phyloP scores from a whole-genome alignment of 2,797 vertebrate genomes.

The Enteromius radiatus region DNA sequence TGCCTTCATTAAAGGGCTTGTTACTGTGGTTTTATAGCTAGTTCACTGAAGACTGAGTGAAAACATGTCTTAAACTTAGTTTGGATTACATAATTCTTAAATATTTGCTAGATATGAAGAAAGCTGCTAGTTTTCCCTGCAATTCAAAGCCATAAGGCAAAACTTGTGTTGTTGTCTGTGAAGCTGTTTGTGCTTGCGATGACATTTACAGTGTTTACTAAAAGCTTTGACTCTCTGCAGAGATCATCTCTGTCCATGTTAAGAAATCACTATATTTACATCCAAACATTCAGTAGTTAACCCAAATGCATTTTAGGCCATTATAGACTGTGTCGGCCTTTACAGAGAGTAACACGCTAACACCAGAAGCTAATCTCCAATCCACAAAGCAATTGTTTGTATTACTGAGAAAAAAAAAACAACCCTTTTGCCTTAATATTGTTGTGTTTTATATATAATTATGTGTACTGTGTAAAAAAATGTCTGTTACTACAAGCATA shows the following conservation, averaged over 20 bases:
- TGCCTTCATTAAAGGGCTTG: not conserved
- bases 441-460: not conserved
- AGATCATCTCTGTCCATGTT: constrained; percentile 1
- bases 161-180: not conserved
- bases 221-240: not conserved
- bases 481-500: not conserved
- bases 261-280: not conserved
- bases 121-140: not conserved
- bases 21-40: not conserved
- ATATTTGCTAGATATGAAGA: not conserved
- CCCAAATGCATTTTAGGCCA: not conserved
- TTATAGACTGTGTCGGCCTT: not conserved
- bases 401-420: not conserved
- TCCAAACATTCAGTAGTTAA: not conserved
- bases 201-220: constrained; percentile 15
- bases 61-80: not conserved
- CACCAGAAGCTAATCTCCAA: not conserved
- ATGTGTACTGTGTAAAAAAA: not conserved
- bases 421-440: not conserved
- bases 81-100: not conserved
- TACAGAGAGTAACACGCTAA: constrained; percentile 2
- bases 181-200: not conserved
- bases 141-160: not conserved
- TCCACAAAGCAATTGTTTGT: too few relatives aligned
- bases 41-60: not conserved